Conservation (phyloP, 2,797 vertebrate genomes). For the Acestrorhynchus altus region DNA sequence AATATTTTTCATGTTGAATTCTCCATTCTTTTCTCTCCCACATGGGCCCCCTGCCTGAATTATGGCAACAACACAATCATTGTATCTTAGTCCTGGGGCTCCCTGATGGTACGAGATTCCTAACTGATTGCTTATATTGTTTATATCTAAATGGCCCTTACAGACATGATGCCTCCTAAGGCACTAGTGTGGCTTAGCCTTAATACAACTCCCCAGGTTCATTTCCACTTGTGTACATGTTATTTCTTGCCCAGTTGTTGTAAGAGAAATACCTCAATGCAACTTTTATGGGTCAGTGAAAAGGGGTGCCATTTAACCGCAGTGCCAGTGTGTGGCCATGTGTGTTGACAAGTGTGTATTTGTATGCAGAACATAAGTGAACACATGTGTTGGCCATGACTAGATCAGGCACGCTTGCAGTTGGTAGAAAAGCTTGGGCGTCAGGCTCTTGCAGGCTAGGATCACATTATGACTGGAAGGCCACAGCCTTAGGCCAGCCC, state of each 20-base stretch:
- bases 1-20: no score
- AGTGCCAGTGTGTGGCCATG: background rate
- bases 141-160: no score
- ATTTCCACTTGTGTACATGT: background rate
- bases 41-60: no score
- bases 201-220: background rate
- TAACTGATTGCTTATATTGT: no score
- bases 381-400: background rate
- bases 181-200: slow-evolving; percentile 2
- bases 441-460: background rate
- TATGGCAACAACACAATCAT: no score
- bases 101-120: no score
- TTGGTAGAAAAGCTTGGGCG: slow-evolving; percentile 16
- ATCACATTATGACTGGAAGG: background rate
- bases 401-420: slow-evolving; percentile 13
- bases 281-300: slow-evolving; percentile 18
- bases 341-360: background rate
- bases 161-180: background rate
- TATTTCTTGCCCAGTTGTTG: slow-evolving; percentile 1
- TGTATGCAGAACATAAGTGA: background rate
- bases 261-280: background rate
- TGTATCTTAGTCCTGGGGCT: no score
- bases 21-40: no score
- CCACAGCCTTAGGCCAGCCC: background rate
- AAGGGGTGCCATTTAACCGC: background rate